phyloP scores from a whole-genome alignment of 2,888 invertebrate species.

The Thymelicus sylvestris region DNA sequence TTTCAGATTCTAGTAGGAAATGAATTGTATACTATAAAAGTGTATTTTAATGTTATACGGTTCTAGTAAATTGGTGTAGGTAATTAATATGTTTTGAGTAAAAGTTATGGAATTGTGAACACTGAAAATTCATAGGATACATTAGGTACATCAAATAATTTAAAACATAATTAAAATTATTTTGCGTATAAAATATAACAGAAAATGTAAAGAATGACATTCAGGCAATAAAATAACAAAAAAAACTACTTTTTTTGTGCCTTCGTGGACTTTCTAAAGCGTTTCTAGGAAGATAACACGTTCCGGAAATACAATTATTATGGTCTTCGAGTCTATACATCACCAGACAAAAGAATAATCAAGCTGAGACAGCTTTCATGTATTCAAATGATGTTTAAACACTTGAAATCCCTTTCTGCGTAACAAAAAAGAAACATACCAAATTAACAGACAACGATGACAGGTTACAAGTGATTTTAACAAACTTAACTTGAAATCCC shows the following conservation, averaged over 20 bases:
- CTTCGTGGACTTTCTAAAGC: conserved; percentile 23
- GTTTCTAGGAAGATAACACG: conserved; percentile 32
- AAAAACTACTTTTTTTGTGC: conserved; percentile 9
- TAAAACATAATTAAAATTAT: too few relatives aligned
- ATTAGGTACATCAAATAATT: too few relatives aligned
- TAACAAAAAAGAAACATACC: conserved; percentile 64
- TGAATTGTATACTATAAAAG: too few relatives aligned
- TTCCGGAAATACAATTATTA: conserved; percentile 25
- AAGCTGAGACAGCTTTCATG: conserved; percentile 55
- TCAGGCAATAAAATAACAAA: conserved; percentile 5
- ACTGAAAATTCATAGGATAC: too few relatives aligned
- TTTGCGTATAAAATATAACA: too few relatives aligned
- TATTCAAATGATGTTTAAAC: conserved; percentile 50
- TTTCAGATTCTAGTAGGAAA: too few relatives aligned
- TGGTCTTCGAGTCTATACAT: conserved; percentile 35
- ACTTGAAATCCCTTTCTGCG: conserved; percentile 64
- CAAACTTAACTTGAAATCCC: conserved; percentile 49
- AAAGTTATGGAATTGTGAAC: too few relatives aligned
- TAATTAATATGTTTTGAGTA: too few relatives aligned
- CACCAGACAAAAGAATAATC: conserved; percentile 67
- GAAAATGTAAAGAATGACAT: background rate
- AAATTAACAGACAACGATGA: conserved; percentile 82
- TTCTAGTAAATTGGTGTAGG: too few relatives aligned
- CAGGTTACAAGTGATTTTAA: conserved; percentile 75
- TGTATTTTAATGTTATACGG: too few relatives aligned